Conservation (phyloP, 2,888 invertebrate species). For the Caenorhabditis drosophilae region DNA sequence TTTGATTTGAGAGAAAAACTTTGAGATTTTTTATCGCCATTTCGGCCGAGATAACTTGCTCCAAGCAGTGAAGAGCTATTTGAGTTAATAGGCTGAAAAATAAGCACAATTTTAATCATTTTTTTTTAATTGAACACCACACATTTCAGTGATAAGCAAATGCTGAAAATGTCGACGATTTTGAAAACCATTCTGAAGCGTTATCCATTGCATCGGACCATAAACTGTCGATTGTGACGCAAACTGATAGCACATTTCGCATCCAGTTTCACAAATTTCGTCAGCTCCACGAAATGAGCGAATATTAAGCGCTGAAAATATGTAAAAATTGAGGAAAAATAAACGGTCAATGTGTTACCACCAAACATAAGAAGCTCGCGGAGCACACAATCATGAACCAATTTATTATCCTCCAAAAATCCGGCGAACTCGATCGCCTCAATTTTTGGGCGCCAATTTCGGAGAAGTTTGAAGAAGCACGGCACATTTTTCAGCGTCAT, state of each 20-base stretch:
- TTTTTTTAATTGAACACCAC: background rate
- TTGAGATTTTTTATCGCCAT: too few species aligned
- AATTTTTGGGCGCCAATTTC: background rate
- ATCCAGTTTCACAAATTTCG: slow-evolving; percentile 24
- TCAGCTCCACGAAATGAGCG: slow-evolving; percentile 28
- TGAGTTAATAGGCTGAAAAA: slow-evolving; percentile 19
- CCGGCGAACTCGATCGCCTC: slow-evolving; percentile 6
- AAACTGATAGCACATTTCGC: slow-evolving; percentile 12
- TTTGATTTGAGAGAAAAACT: too few species aligned
- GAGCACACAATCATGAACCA: slow-evolving; percentile 6
- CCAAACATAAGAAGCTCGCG: background rate
- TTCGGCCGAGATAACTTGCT: slow-evolving; percentile 1
- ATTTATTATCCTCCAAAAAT: slow-evolving; percentile 2
- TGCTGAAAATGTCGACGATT: slow-evolving; percentile 10
- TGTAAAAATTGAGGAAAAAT: background rate
- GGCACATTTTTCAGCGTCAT: background rate
- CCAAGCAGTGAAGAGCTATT: slow-evolving; percentile 15
- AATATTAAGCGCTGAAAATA: slow-evolving; percentile 1
- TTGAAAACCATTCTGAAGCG: slow-evolving; percentile 8
- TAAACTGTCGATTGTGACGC: slow-evolving; percentile 10
- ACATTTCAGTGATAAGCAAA: slow-evolving; percentile 27
- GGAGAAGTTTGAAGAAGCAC: slow-evolving; percentile 5
- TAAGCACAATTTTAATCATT: background rate
- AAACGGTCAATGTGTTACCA: background rate
- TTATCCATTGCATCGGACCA: slow-evolving; percentile 24